These are phyloP conservation scores for Belonocnema kinseyi DNA, from an alignment of 1,140 invertebrate genomes.

Conservation along the genomic window DNA sequence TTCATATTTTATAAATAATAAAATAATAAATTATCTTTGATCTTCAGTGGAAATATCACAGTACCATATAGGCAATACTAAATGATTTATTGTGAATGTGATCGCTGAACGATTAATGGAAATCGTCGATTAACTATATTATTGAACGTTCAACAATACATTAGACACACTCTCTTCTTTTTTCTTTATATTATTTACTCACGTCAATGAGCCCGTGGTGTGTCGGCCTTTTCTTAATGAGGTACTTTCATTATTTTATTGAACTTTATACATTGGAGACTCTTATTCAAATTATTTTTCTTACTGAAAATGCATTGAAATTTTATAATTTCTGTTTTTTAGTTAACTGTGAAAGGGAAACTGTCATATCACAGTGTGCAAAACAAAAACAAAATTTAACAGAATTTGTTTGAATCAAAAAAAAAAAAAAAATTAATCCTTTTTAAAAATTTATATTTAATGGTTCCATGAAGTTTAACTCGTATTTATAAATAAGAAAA, in stretches of 20 bases:
- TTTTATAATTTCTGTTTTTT: too few species aligned
- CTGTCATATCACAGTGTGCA: too few species aligned
- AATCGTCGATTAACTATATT: background rate
- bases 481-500: too few species aligned
- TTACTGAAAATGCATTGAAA: background rate
- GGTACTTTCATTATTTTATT: background rate
- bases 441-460: too few species aligned
- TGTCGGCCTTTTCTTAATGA: background rate
- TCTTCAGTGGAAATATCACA: slow-evolving; percentile 18
- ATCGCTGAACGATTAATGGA: slow-evolving; percentile 3
- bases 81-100: slow-evolving; percentile 36
- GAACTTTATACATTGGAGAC: background rate
- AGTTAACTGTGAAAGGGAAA: too few species aligned
- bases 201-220: background rate
- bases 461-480: too few species aligned
- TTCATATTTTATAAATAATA: background rate
- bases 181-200: background rate
- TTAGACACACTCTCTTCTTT: background rate
- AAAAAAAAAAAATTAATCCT: too few species aligned
- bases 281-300: background rate
- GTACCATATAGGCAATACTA: slow-evolving; percentile 20
- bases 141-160: slow-evolving; percentile 1
- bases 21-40: slow-evolving; percentile 18
- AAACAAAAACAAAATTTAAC: too few species aligned
- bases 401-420: too few species aligned